Evolutionary conservation across 2,888 invertebrate genomes (phyloP).

Genomic region (Metellina segmentata): DNA sequence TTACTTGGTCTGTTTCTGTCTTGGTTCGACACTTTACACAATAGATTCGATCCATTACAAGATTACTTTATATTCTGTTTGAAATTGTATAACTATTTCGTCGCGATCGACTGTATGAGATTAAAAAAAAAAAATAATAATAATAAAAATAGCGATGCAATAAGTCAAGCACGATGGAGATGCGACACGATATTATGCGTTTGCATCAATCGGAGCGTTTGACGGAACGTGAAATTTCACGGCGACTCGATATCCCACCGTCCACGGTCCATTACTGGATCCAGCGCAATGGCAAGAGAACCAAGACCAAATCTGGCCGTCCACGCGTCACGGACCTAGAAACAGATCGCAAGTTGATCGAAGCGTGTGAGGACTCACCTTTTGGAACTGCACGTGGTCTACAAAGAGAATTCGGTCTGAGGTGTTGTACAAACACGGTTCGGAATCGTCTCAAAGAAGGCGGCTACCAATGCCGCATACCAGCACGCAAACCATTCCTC

Average conservation of each 20-base stretch:
- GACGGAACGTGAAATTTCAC: conserved; percentile 40
- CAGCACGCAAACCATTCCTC: conserved; percentile 43
- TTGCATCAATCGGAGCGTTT: conserved; percentile 12
- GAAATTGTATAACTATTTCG: too few relatives aligned
- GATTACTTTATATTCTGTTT: too few relatives aligned
- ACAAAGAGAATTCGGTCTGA: background rate
- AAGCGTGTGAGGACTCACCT: background rate
- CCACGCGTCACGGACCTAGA: too few relatives aligned
- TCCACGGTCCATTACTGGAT: too few relatives aligned
- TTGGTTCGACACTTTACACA: background rate
- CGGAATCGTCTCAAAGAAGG: conserved; percentile 28
- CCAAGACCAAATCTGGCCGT: too few relatives aligned
- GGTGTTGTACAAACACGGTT: background rate
- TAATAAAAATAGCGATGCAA: background rate
- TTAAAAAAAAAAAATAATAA: too few relatives aligned
- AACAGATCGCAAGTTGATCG: background rate
- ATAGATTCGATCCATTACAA: too few relatives aligned
- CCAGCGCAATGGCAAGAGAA: too few relatives aligned
- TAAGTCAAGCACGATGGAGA: background rate
- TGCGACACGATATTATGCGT: background rate
- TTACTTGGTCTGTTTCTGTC: background rate
- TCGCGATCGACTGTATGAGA: too few relatives aligned
- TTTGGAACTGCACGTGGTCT: conserved; percentile 27
- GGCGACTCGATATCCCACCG: background rate
- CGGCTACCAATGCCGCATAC: conserved; percentile 2